These are phyloP conservation scores for Blera fallax DNA, from an alignment of 2,888 invertebrate genomes.

Conservation along the genomic window DNA sequence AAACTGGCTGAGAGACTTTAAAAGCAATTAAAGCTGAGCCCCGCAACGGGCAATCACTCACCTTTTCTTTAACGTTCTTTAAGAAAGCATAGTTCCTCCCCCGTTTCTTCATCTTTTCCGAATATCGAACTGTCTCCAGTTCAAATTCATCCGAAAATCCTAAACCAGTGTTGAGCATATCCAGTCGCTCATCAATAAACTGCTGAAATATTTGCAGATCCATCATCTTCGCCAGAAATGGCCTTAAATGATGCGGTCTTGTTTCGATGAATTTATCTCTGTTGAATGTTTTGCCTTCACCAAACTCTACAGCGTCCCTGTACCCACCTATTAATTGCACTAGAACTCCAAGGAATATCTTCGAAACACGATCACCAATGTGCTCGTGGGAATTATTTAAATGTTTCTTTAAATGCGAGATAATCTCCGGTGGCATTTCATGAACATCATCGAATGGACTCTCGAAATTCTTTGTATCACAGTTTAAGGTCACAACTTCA, in stretches of 20 bases:
- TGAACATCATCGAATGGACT: slow-evolving; percentile 95
- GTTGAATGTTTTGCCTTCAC: slow-evolving; percentile 90
- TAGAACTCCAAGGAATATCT: slow-evolving; percentile 93
- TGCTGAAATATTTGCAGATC: slow-evolving; percentile 97
- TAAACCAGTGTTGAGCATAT: slow-evolving; percentile 94
- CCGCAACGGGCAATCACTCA: slow-evolving; percentile 78
- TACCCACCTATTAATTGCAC: slow-evolving; percentile 98
- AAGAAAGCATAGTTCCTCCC: slow-evolving; percentile 88
- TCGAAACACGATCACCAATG: slow-evolving; percentile 95
- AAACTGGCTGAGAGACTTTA: slow-evolving; percentile 13
- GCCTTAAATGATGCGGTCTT: slow-evolving; percentile 91
- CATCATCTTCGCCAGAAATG: slow-evolving; percentile 94
- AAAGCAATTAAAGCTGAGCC: slow-evolving; percentile 42
- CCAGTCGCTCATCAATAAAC: slow-evolving; percentile 95
- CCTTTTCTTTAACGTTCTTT: slow-evolving; percentile 94
- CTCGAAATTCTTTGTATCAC: slow-evolving; percentile 93
- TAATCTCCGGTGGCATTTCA: slow-evolving; percentile 94
- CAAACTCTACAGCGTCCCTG: slow-evolving; percentile 92
- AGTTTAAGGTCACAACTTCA: slow-evolving; percentile 96
- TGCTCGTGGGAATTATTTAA: slow-evolving; percentile 83
- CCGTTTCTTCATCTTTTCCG: slow-evolving; percentile 83
- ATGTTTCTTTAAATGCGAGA: slow-evolving; percentile 83
- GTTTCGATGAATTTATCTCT: slow-evolving; percentile 93
- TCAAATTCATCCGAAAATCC: slow-evolving; percentile 98
- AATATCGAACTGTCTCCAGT: slow-evolving; percentile 87